Evolutionary conservation across 53 echinoderm and acorn worm genomes (phyloP).

Genomic region (Holothuria leucospilota): DNA sequence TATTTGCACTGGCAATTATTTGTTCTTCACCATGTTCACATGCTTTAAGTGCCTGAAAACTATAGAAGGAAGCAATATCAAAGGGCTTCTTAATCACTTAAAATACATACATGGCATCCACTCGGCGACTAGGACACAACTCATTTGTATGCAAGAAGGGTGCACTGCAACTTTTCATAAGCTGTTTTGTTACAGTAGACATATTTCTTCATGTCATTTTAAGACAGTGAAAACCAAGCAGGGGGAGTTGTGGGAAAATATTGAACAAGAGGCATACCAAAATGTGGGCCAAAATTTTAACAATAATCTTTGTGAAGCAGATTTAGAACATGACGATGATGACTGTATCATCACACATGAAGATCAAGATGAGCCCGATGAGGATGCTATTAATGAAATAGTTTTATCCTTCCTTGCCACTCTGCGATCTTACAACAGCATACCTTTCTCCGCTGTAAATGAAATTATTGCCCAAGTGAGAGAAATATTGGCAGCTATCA

Average conservation of each 20-base stretch:
- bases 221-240: not conserved
- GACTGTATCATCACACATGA: not conserved
- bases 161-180: slow-evolving; percentile 17
- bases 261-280: too few species aligned
- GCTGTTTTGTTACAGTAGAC: not conserved
- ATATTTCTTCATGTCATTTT: slow-evolving; percentile 19
- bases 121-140: not conserved
- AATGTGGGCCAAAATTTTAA: too few species aligned
- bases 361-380: not conserved
- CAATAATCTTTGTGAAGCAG: too few species aligned
- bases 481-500: slow-evolving; percentile 7
- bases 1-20: not conserved
- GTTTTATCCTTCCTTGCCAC: too few species aligned
- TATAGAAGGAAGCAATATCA: not conserved
- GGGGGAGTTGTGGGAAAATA: too few species aligned
- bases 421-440: too few species aligned
- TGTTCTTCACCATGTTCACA: not conserved
- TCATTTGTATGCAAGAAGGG: not conserved
- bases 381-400: not conserved
- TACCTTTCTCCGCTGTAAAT: too few species aligned
- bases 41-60: slow-evolving; percentile 7
- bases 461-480: not conserved
- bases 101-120: slow-evolving; percentile 29
- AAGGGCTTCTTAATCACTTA: not conserved
- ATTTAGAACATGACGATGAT: not conserved